Conservation (phyloP, 2,888 invertebrate species). For the Thymelicus acteon region DNA sequence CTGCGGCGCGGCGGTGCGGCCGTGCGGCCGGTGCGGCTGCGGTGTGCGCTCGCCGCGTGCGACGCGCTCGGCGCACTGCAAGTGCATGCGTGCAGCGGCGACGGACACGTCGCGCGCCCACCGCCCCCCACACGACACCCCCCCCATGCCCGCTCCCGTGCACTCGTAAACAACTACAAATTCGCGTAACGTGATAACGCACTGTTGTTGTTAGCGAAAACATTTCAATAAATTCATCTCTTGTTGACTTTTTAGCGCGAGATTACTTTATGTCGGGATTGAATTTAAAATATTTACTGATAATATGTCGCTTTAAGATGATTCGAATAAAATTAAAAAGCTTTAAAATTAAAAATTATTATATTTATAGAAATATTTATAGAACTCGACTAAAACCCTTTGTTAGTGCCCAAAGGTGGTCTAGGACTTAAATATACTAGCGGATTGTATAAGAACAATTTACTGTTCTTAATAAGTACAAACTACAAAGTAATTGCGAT, state of each 20-base stretch:
- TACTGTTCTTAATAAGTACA: no score
- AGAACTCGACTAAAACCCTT: no score
- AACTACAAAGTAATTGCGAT: no score
- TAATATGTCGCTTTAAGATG: no score
- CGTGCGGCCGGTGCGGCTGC: constrained; percentile 2
- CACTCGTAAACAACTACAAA: constrained; percentile 74
- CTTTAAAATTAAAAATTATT: no score
- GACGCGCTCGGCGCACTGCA: constrained; percentile 50
- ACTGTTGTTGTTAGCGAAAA: not conserved
- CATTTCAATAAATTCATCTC: not conserved
- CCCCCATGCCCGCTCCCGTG: constrained; percentile 52
- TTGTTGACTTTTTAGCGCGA: not conserved
- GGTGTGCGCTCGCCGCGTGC: not conserved
- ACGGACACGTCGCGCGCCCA: constrained; percentile 67
- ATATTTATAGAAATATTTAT: no score
- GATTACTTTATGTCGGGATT: not conserved
- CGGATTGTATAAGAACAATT: no score
- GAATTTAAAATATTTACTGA: not conserved
- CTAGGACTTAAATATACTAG: no score
- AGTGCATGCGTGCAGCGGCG: constrained; percentile 53
- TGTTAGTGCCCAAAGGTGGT: no score
- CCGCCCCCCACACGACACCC: constrained; percentile 55
- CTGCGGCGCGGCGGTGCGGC: not conserved
- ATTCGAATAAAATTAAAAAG: no score
- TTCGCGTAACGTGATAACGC: constrained; percentile 36